Evolutionary conservation across 2,797 vertebrate genomes (phyloP).

Genomic region (Scleropages formosus): DNA sequence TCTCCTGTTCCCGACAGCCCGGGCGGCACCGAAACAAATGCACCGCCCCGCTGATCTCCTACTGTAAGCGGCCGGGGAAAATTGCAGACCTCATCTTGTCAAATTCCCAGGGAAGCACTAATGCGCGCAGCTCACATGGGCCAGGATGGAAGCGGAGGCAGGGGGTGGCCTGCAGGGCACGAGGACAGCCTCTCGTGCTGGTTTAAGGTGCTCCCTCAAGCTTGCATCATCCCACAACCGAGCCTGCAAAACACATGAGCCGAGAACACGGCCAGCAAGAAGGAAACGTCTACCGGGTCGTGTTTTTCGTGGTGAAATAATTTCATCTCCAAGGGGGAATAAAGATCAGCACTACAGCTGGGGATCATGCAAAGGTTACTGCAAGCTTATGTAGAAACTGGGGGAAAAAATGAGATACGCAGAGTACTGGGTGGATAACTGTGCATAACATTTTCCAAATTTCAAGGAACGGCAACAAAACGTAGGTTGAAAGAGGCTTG

Average conservation of each 20-base stretch:
- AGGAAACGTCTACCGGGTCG: neutral
- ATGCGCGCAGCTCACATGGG: constrained; percentile 42
- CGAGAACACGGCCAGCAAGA: neutral
- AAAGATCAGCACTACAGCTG: neutral
- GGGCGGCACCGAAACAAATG: neutral
- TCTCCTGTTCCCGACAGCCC: neutral
- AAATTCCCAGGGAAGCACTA: constrained; percentile 43
- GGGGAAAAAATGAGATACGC: neutral
- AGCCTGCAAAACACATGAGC: constrained; percentile 30
- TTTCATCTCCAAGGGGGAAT: neutral
- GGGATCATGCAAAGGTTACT: neutral
- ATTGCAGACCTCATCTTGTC: constrained; percentile 32
- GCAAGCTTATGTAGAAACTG: neutral
- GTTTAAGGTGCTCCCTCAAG: constrained; percentile 50
- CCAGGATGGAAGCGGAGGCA: constrained; percentile 32
- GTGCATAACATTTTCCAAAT: neutral
- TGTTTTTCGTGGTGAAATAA: constrained; percentile 7
- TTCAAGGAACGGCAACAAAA: neutral
- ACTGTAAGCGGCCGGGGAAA: constrained; percentile 11
- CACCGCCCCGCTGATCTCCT: constrained; percentile 9
- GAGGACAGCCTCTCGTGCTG: constrained; percentile 29
- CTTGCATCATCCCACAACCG: constrained; percentile 45
- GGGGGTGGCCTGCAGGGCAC: constrained; percentile 20
- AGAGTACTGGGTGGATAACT: neutral
- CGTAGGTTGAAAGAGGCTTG: too few relatives aligned